phyloP scores from a whole-genome alignment of 2,888 invertebrate genomes.

The Venusia cambrica region DNA sequence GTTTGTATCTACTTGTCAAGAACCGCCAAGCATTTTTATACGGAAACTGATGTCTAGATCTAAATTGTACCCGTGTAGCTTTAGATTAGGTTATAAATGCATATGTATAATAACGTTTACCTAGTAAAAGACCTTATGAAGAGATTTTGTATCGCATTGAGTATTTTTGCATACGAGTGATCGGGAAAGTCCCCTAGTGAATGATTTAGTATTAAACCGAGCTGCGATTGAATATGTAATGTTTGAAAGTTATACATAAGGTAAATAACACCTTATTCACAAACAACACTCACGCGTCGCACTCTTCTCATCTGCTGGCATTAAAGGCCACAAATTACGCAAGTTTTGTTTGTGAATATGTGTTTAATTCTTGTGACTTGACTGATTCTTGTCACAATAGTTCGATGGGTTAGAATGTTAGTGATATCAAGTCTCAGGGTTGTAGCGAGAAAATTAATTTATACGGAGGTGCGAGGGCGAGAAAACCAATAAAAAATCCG shows the following conservation, averaged over 20 bases:
- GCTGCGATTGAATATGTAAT: slow-evolving; percentile 16
- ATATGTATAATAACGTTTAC: slow-evolving; percentile 44
- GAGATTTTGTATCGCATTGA: slow-evolving; percentile 61
- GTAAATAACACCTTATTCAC: slow-evolving; percentile 12
- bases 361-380: slow-evolving; percentile 24
- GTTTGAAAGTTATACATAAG: slow-evolving; percentile 25
- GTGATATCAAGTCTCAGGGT: slow-evolving; percentile 33
- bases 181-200: slow-evolving; percentile 25
- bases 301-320: no score
- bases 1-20: slow-evolving; percentile 3
- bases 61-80: slow-evolving; percentile 39
- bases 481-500: no score
- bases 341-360: slow-evolving; percentile 8
- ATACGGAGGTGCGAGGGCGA: slow-evolving; percentile 28
- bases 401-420: slow-evolving; percentile 19
- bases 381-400: slow-evolving; percentile 20
- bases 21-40: neutral
- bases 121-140: slow-evolving; percentile 54
- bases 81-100: slow-evolving; percentile 46
- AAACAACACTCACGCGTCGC: slow-evolving; percentile 1
- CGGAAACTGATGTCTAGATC: slow-evolving; percentile 17
- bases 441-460: slow-evolving; percentile 26
- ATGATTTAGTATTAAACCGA: slow-evolving; percentile 21
- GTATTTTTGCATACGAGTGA: slow-evolving; percentile 62
- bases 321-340: no score